These are phyloP conservation scores for Platyscapa corneri DNA, from an alignment of 1,140 invertebrate genomes.

Conservation along the genomic window DNA sequence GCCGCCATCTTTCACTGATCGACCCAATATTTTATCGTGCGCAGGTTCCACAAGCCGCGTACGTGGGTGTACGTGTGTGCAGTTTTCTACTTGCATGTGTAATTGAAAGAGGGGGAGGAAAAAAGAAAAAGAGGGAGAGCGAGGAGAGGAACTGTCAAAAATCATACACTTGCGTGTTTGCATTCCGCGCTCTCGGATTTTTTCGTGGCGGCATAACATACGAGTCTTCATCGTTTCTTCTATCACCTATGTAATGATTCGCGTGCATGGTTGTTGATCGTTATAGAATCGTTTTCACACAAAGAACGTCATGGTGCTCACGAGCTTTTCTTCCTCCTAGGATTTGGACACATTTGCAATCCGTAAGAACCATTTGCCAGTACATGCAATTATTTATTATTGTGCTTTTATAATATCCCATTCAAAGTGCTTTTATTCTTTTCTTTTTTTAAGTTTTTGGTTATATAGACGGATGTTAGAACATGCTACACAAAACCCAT, in stretches of 20 bases:
- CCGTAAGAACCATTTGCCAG: not conserved
- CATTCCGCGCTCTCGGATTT: not conserved
- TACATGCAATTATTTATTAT: not conserved
- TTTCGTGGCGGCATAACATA: not conserved
- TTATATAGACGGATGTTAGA: too few species aligned
- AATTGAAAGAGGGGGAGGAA: too few species aligned
- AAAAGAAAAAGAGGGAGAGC: not conserved
- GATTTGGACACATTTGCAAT: not conserved
- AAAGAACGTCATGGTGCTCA: not conserved
- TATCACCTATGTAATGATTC: not conserved
- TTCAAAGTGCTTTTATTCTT: too few species aligned
- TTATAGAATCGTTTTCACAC: not conserved
- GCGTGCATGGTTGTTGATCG: not conserved
- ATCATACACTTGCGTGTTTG: not conserved
- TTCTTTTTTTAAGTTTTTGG: too few species aligned
- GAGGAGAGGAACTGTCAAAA: not conserved
- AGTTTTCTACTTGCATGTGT: too few species aligned
- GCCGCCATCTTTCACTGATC: constrained; percentile 71
- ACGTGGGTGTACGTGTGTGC: not conserved
- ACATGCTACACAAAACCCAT: too few species aligned
- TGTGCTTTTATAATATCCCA: too few species aligned
- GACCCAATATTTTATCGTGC: constrained; percentile 62
- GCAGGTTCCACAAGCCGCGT: constrained; percentile 8
- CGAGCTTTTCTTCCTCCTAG: not conserved
- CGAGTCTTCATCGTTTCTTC: not conserved